These are phyloP conservation scores for Chrysolina americana DNA, from an alignment of 2,888 invertebrate genomes.

Conservation along the genomic window DNA sequence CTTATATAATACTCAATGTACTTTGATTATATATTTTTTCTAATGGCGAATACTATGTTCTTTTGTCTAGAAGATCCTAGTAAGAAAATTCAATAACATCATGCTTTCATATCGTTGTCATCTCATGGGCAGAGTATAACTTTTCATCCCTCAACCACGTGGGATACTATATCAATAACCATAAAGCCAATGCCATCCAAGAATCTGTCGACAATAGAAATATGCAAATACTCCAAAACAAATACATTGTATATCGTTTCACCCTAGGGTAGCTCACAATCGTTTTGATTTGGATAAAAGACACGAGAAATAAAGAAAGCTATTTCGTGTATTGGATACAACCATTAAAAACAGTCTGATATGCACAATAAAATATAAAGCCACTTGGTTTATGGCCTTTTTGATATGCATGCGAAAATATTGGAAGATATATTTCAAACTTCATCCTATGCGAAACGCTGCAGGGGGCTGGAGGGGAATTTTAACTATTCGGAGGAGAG, in stretches of 20 bases:
- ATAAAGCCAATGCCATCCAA: conserved; percentile 27
- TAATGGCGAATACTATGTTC: too few relatives aligned
- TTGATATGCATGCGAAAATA: conserved; percentile 67
- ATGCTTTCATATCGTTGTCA: too few relatives aligned
- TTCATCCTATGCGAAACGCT: conserved; percentile 58
- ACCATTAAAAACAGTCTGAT: conserved; percentile 67
- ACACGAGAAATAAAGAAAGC: conserved; percentile 57
- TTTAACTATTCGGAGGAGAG: conserved; percentile 22
- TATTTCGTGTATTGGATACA: conserved; percentile 67
- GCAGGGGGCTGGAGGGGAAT: conserved; percentile 53
- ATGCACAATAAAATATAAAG: conserved; percentile 66
- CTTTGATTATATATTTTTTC: too few relatives aligned
- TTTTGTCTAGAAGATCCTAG: not conserved
- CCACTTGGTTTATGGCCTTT: conserved; percentile 66
- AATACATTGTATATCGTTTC: conserved; percentile 37
- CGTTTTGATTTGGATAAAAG: conserved; percentile 55
- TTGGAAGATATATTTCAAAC: conserved; percentile 65
- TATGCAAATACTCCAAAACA: conserved; percentile 48
- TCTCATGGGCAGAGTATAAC: not conserved
- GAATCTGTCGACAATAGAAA: conserved; percentile 44
- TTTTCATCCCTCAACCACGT: not conserved
- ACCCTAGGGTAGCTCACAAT: conserved; percentile 42
- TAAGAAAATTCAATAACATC: not conserved
- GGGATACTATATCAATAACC: conserved; percentile 23
- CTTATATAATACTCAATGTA: too few relatives aligned